These are phyloP conservation scores for Trididemnum miniatum DNA, from an alignment of 23 tunicate species.

Conservation along the genomic window DNA sequence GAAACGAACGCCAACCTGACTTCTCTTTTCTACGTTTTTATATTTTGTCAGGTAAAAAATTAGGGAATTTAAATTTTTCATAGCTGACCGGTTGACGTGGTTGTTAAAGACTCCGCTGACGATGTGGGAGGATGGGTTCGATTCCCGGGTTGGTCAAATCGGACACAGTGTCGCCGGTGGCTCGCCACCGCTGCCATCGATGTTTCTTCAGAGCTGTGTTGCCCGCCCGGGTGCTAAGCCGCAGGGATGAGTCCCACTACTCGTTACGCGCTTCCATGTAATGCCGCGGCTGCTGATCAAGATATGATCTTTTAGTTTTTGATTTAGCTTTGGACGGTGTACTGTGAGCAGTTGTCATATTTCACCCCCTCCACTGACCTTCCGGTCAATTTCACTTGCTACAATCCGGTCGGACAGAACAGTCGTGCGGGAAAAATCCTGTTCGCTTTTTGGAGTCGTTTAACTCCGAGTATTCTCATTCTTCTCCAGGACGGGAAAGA, in stretches of 20 bases:
- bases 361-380: constrained; percentile 9
- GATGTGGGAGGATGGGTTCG: too few species aligned
- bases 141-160: too few species aligned
- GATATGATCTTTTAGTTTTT: neutral
- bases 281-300: too few species aligned
- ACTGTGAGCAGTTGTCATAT: constrained; percentile 74
- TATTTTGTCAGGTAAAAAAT: constrained; percentile 72
- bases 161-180: too few species aligned
- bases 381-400: constrained; percentile 7
- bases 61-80: neutral
- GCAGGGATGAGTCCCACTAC: too few species aligned
- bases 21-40: constrained; percentile 60
- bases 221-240: too few species aligned
- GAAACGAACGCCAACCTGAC: constrained; percentile 36
- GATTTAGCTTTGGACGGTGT: constrained; percentile 82
- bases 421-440: constrained; percentile 14
- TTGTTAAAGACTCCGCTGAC: too few species aligned
- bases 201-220: too few species aligned
- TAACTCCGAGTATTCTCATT: constrained; percentile 70
- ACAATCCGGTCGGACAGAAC: constrained; percentile 44
- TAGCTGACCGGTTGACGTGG: too few species aligned
- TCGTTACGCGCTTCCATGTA: too few species aligned
- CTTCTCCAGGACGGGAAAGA: constrained; percentile 24
- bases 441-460: constrained; percentile 78
- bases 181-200: too few species aligned